Percentiles rank a stretch among this genome's conserved stretches.
Conservation (phyloP, 2,888 invertebrate genomes). For the Dendrolimus houi region DNA sequence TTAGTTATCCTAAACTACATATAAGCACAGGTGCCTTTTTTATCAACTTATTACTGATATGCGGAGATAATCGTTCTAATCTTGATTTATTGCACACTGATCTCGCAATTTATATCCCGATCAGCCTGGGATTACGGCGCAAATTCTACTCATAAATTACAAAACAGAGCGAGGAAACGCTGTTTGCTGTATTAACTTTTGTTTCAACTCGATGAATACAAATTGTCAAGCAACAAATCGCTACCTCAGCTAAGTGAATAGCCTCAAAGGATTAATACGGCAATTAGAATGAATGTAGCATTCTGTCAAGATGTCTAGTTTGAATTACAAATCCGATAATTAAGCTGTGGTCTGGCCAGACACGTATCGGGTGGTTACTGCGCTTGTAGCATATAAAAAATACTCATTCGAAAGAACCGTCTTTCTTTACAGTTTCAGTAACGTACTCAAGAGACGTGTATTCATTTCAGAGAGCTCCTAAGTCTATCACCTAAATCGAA, state of each 20-base stretch:
- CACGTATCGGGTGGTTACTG: slow-evolving; percentile 16
- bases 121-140: slow-evolving; percentile 24
- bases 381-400: not conserved
- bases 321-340: slow-evolving; percentile 41
- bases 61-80: slow-evolving; percentile 28
- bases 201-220: slow-evolving; percentile 20
- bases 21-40: slow-evolving; percentile 11
- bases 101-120: slow-evolving; percentile 28
- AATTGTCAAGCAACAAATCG: slow-evolving; percentile 19
- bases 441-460: no score
- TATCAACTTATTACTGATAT: slow-evolving; percentile 33
- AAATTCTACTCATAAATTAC: slow-evolving; percentile 23
- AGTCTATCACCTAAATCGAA: not conserved
- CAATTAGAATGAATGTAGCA: slow-evolving; percentile 15
- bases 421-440: not conserved
- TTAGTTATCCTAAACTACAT: not conserved
- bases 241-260: slow-evolving; percentile 20
- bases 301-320: slow-evolving; percentile 20
- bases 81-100: slow-evolving; percentile 39
- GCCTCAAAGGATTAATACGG: slow-evolving; percentile 15
- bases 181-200: slow-evolving; percentile 4
- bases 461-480: no score
- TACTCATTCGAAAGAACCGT: not conserved
- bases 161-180: slow-evolving; percentile 10
- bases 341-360: slow-evolving; percentile 25